Base-by-base conservation (phyloP, 1,140 invertebrate species). In the Orchesella cincta region DNA sequence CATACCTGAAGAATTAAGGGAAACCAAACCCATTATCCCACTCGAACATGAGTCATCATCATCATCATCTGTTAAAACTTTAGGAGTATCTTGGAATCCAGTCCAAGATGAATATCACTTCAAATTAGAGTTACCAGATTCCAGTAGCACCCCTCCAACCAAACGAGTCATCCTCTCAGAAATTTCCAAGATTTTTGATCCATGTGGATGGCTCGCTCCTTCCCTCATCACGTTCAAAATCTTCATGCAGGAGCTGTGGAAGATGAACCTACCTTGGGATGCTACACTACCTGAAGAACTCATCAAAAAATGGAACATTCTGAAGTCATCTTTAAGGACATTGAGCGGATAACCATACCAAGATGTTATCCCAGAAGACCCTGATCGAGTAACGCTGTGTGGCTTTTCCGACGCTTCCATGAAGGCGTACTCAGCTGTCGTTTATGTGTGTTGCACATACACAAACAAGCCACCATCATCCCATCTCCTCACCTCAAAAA, bases 51-150 rank as follows among this genome's bases (percentile, higher is more conserved):
- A 82, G 64, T 54, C 80, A 73, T 62, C 81, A 8, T n/a, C n/a
- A n/a, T 33, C 73, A 23, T 35, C 73, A 18, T 72, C 51, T 14
- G 67, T 83, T 0, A 84, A 84, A 79, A 81, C 83, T 1, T 39
- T 84, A 1, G 85, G 84, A 2, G n/a, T 86, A 0, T 39, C 79
- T 2, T 85, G 85, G 85, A 54, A 82, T 76, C 82, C 84, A 12
- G 16, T 3, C 1, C 28, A 28, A n/a, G 84, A 86, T 73, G 18
- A 8, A 1, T 82, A 81, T 67, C 23, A 8, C 28, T 77, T 76
- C 73, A 71, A 20, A n/a, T 26, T 18, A 3, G 29, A 71, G 3
- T 20, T 71, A 26, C 34, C 34, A 26, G 39, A 29, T 36, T 23
- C n/a, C 0, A n/a, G 18, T 12, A 0, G 23, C 1, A 62, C 12